Conservation (phyloP, 2,113 vertebrate genomes). For the Chionomys nivalis region DNA sequence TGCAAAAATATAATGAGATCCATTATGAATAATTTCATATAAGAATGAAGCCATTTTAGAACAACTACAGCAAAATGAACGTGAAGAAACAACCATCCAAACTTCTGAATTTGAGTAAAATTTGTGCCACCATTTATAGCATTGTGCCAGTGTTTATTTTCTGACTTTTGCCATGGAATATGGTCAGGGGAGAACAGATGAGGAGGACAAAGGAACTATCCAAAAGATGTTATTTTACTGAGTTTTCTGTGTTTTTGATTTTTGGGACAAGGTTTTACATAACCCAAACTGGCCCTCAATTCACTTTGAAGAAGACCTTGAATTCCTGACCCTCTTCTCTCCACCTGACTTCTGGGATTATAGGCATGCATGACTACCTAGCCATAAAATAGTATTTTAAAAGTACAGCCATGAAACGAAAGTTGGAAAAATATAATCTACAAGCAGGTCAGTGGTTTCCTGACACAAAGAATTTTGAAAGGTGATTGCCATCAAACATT, state of each 20-base stretch:
- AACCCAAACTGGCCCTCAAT: too few relatives aligned
- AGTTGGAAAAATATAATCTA: neutral
- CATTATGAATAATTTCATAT: neutral
- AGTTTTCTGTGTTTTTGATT: neutral
- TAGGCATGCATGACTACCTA: neutral
- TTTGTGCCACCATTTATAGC: neutral
- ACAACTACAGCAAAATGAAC: neutral
- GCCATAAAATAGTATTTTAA: neutral
- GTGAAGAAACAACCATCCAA: neutral
- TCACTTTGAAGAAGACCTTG: too few relatives aligned
- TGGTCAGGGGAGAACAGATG: neutral
- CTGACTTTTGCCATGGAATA: constrained; percentile 14
- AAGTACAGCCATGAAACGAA: constrained; percentile 7
- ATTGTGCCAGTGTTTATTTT: neutral
- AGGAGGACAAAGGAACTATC: neutral
- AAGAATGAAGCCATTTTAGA: neutral
- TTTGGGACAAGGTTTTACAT: too few relatives aligned
- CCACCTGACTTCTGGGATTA: too few relatives aligned
- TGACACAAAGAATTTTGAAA: neutral
- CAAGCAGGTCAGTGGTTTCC: neutral
- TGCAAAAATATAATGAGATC: neutral
- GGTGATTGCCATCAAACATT: neutral
- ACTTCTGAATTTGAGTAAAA: neutral
- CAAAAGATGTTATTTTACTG: constrained; percentile 10
- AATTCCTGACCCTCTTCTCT: too few relatives aligned